Evolutionary conservation across 2,113 vertebrate genomes (phyloP).

Genomic region (Cygnus buccinator): DNA sequence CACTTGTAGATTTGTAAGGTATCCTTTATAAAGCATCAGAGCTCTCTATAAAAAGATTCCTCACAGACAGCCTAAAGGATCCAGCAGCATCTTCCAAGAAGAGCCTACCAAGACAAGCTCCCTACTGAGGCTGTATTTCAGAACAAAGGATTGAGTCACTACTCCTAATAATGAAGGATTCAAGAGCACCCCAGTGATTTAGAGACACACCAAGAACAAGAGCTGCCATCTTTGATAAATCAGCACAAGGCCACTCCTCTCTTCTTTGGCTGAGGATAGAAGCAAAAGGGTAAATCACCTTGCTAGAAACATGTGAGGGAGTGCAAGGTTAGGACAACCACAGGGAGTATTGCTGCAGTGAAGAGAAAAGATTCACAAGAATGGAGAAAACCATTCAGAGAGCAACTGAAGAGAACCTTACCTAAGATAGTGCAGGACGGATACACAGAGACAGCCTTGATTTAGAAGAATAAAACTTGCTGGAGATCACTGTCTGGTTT

Average conservation of each 20-base stretch:
- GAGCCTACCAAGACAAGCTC: background rate
- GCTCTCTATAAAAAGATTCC: background rate
- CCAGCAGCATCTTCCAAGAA: background rate
- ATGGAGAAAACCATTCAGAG: rapidly evolving
- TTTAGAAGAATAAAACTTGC: background rate
- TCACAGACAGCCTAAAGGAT: background rate
- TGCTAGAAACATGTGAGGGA: background rate
- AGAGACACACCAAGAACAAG: background rate
- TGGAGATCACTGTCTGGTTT: background rate
- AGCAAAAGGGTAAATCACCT: background rate
- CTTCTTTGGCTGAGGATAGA: background rate
- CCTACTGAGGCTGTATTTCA: background rate
- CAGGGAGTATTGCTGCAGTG: background rate
- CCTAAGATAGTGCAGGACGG: background rate
- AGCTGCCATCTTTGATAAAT: background rate
- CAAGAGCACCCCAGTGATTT: background rate
- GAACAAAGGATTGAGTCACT: background rate
- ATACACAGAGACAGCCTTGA: background rate
- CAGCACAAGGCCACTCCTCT: background rate
- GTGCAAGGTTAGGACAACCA: background rate
- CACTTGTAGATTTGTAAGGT: background rate
- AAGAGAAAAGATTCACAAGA: background rate
- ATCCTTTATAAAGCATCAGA: background rate
- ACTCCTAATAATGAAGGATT: background rate
- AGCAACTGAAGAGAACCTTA: background rate